Conservation (phyloP, 1,140 invertebrate genomes). For the Leptonema lineaticorne region DNA sequence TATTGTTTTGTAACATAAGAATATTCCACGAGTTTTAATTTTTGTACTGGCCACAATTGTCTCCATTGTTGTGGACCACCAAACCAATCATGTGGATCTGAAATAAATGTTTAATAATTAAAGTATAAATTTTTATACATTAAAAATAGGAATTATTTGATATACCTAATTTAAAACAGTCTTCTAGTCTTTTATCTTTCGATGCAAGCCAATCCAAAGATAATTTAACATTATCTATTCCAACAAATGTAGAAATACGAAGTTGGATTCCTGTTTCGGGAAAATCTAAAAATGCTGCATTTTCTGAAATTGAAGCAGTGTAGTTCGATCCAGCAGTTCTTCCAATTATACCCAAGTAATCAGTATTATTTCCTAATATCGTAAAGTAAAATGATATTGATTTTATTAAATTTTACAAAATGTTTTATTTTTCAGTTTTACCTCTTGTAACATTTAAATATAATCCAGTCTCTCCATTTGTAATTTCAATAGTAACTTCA, state of each 20-base stretch:
- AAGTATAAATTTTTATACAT: conserved; percentile 4
- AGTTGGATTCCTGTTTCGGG: conserved; percentile 1
- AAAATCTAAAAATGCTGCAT: conserved; percentile 27
- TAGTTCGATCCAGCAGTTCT: not conserved
- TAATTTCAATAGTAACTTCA: conserved; percentile 17
- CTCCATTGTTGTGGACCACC: conserved; percentile 62
- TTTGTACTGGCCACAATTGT: conserved; percentile 67
- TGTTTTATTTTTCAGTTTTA: not conserved
- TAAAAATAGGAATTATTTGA: not conserved
- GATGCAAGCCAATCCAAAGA: conserved; percentile 48
- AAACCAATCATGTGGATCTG: conserved; percentile 56
- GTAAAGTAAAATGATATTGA: not conserved
- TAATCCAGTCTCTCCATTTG: not conserved
- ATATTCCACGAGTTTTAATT: conserved; percentile 58
- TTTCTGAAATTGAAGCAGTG: conserved; percentile 1
- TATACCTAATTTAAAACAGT: conserved; percentile 52
- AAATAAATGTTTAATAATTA: conserved; percentile 3
- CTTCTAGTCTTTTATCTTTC: conserved; percentile 45
- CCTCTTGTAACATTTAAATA: conserved; percentile 22
- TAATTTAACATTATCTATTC: conserved; percentile 45
- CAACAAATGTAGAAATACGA: conserved; percentile 35
- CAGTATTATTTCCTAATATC: not conserved
- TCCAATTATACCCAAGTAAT: conserved; percentile 24
- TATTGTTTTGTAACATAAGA: conserved; percentile 62
- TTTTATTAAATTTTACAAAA: not conserved